Percentiles rank a stretch among this genome's conserved stretches.
Evolutionary conservation across 2,113 vertebrate species (phyloP).

Genomic region (Chamaetylas fuelleborni): DNA sequence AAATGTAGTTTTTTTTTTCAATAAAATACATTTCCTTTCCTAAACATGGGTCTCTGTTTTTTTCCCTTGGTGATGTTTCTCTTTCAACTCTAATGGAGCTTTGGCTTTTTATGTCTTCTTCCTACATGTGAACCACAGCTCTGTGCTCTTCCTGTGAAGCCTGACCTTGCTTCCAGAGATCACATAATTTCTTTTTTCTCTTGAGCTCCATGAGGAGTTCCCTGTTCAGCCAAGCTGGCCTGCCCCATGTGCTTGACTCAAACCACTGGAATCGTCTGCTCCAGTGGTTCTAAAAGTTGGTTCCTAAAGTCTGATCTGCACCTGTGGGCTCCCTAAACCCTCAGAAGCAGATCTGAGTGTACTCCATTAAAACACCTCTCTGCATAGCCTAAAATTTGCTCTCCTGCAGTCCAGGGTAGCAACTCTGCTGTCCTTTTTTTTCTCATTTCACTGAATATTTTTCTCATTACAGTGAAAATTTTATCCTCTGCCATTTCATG

Average conservation of each 20-base stretch:
- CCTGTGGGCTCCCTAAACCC: neutral
- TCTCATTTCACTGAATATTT: neutral
- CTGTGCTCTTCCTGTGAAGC: neutral
- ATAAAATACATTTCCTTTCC: constrained; percentile 62
- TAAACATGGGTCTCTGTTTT: neutral
- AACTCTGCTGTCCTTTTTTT: neutral
- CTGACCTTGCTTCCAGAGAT: neutral
- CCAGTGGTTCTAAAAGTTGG: neutral
- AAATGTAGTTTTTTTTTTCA: constrained; percentile 56
- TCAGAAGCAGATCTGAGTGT: neutral
- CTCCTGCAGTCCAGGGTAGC: neutral
- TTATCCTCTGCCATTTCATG: neutral
- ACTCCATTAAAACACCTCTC: neutral
- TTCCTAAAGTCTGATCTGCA: neutral
- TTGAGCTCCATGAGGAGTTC: neutral
- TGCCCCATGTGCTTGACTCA: neutral
- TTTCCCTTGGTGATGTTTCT: neutral
- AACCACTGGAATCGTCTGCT: neutral
- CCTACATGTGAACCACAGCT: neutral
- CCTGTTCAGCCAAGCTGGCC: neutral
- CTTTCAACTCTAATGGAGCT: neutral
- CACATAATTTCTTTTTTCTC: neutral
- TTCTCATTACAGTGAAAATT: neutral
- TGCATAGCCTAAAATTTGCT: neutral
- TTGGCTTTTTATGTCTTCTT: neutral